phyloP scores from a whole-genome alignment of 1,140 invertebrate genomes.

The Philaenus spumarius region DNA sequence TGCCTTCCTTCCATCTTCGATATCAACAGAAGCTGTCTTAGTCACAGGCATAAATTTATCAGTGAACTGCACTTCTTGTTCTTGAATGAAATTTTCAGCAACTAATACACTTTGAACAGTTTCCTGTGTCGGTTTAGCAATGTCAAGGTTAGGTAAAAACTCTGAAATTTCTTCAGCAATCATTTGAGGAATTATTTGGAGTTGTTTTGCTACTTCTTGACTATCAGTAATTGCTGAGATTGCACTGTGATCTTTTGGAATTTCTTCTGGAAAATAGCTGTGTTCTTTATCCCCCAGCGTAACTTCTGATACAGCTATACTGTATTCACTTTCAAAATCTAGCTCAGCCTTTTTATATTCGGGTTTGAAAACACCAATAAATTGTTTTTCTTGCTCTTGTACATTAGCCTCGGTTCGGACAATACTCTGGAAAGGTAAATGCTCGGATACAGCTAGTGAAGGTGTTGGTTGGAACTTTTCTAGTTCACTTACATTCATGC shows the following conservation, averaged over 20 bases:
- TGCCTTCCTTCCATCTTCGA: slow-evolving; percentile 27
- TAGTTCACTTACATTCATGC: slow-evolving; percentile 25
- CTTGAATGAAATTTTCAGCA: slow-evolving; percentile 32
- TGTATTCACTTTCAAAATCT: slow-evolving; percentile 35
- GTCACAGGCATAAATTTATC: slow-evolving; percentile 23
- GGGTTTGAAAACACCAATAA: slow-evolving; percentile 35
- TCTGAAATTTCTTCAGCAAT: slow-evolving; percentile 31
- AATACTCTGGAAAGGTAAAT: slow-evolving; percentile 44
- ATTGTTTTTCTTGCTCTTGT: slow-evolving; percentile 45
- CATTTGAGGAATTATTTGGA: slow-evolving; percentile 34
- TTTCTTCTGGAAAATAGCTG: slow-evolving; percentile 25
- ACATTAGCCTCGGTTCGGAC: slow-evolving; percentile 42
- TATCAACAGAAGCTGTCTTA: slow-evolving; percentile 22
- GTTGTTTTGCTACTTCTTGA: slow-evolving; percentile 41
- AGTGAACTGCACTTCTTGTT: slow-evolving; percentile 29
- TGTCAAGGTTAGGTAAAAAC: slow-evolving; percentile 22
- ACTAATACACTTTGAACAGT: slow-evolving; percentile 35
- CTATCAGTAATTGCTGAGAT: slow-evolving; percentile 32
- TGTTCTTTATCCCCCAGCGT: slow-evolving; percentile 46
- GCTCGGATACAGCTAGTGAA: slow-evolving; percentile 30
- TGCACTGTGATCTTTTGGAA: slow-evolving; percentile 34
- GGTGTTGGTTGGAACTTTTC: slow-evolving; percentile 18
- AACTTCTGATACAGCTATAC: slow-evolving; percentile 45
- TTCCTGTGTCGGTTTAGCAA: slow-evolving; percentile 36
- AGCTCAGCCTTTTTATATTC: slow-evolving; percentile 40